phyloP scores from a whole-genome alignment of 2,888 invertebrate species.

The Diadromus collaris region DNA sequence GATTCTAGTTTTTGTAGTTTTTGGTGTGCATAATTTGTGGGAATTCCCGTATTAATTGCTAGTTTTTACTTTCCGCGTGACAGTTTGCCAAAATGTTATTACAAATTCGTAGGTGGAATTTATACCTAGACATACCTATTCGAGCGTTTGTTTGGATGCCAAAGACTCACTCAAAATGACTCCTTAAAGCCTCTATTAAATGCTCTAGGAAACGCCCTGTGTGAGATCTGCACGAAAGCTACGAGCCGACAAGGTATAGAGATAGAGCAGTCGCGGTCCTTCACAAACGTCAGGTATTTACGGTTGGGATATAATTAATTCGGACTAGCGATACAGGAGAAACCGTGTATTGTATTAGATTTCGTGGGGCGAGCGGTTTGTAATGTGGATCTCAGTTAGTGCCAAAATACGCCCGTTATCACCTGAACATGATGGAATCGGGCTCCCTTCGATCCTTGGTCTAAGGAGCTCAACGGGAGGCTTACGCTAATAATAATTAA shows the following conservation, averaged over 20 bases:
- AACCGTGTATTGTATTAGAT: conserved; percentile 2
- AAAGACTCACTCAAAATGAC: no score
- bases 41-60: no score
- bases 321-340: neutral
- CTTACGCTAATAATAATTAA: conserved; percentile 31
- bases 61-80: no score
- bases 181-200: neutral
- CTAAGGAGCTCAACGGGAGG: conserved; percentile 23
- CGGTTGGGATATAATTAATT: neutral
- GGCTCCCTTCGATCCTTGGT: conserved; percentile 15
- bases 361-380: conserved; percentile 13
- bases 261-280: neutral
- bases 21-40: no score
- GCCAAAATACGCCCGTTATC: conserved; percentile 33
- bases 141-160: no score
- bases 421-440: conserved; percentile 3
- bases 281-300: neutral
- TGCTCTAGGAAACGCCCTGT: neutral
- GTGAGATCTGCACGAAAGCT: neutral
- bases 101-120: no score
- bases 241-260: neutral
- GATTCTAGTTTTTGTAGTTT: no score
- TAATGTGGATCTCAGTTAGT: conserved; percentile 19
- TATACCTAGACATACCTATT: no score
- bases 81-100: no score